Evolutionary conservation across 1,140 invertebrate species (phyloP).

Genomic region (Cephus cinctus): DNA sequence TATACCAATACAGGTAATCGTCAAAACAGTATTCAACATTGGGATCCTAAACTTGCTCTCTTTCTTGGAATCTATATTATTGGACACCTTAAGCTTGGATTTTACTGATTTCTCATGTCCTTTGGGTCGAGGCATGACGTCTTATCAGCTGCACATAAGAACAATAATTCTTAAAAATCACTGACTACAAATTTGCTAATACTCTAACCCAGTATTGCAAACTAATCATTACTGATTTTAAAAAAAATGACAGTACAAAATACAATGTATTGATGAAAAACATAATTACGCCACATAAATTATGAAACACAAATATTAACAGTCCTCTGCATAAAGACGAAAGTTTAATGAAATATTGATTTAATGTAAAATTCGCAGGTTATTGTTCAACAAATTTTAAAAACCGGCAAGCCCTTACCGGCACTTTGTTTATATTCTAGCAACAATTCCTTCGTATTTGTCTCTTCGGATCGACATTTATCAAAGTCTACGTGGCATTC

Average conservation of each 20-base stretch:
- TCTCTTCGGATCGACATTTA: no score
- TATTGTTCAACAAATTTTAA: no score
- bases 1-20: constrained; percentile 54
- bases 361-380: no score
- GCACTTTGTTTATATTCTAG: no score
- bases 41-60: constrained; percentile 25
- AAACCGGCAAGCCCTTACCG: no score
- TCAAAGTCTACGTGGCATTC: no score
- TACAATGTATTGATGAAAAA: not conserved
- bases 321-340: no score
- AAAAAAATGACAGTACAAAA: not conserved
- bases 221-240: constrained; percentile 7
- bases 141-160: not conserved
- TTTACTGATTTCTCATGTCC: constrained; percentile 21
- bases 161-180: not conserved
- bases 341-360: no score
- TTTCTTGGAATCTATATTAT: constrained; percentile 22
- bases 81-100: constrained; percentile 21
- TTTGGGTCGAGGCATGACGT: constrained; percentile 21
- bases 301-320: not conserved
- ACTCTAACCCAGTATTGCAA: constrained; percentile 14
- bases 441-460: no score
- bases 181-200: constrained; percentile 22
- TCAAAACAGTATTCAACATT: constrained; percentile 29
- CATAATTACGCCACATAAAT: not conserved